phyloP scores from a whole-genome alignment of 64 coral and sea anemone genomes.

The Pocillopora damicornis region DNA sequence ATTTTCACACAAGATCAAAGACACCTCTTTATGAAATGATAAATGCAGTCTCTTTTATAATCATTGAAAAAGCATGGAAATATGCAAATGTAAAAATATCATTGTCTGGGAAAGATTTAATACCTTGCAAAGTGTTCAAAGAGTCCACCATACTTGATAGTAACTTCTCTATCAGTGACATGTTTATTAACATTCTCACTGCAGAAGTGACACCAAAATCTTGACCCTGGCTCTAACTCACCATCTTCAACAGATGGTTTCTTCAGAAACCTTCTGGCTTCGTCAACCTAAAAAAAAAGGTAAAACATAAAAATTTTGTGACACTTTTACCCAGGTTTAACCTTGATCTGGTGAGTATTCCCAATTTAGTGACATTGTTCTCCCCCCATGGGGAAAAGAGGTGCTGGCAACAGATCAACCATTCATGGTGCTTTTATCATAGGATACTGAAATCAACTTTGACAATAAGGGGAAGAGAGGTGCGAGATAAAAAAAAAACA shows the following conservation, averaged over 20 bases:
- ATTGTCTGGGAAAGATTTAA: background rate
- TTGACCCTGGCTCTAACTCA: constrained; percentile 91
- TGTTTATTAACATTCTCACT: constrained; percentile 65
- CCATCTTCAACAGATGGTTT: constrained; percentile 88
- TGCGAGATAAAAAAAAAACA: background rate
- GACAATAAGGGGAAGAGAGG: too few relatives aligned
- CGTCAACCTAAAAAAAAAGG: constrained; percentile 55
- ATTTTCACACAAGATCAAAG: too few relatives aligned
- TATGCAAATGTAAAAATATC: background rate
- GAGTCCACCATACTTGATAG: constrained; percentile 85
- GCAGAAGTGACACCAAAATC: constrained; percentile 99
- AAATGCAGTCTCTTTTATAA: too few relatives aligned
- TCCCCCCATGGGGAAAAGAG: too few relatives aligned
- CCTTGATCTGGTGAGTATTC: too few relatives aligned
- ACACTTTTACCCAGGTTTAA: background rate
- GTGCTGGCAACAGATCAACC: too few relatives aligned
- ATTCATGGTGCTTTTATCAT: too few relatives aligned
- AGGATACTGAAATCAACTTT: too few relatives aligned
- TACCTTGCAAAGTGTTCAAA: constrained; percentile 98
- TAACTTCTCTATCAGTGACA: constrained; percentile 81
- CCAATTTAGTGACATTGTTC: too few relatives aligned
- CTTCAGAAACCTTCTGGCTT: constrained; percentile 65
- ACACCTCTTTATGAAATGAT: too few relatives aligned
- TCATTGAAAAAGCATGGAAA: too few relatives aligned
- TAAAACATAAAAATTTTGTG: background rate